Base-by-base conservation (phyloP, 2,113 vertebrate species). In the Callionymus lyra region DNA sequence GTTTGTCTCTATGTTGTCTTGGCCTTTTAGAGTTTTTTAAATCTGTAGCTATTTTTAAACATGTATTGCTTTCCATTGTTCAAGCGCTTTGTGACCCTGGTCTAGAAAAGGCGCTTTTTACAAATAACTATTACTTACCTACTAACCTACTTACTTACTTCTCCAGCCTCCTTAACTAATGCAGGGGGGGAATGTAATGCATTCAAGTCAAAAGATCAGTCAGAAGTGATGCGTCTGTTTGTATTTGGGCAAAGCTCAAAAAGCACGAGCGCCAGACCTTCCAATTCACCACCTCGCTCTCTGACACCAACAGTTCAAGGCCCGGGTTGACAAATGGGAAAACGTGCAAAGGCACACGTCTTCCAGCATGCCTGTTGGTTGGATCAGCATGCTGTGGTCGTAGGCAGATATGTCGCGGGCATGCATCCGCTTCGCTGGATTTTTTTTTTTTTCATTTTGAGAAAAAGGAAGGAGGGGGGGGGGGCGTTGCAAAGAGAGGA, bases 281-380 rank as follows among this genome's bases (percentile, higher is more conserved):
- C 42, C 40, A 42, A 41, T 58, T 27, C 39, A 16, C 40, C 39
- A 27, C 36, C 69, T 77, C 70, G 71, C 84, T 55, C 82, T 80
- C 83, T 65, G 74, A 80, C 82, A 84, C 81, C 83, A n/a, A 82
- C 78, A 53, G 34, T 37, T 14, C 43, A 46, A 48, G 44, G 40
- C 43, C 58, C 53, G 56, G n/a, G 79, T 86, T 86, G 87, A 88
- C 70, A 34, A 12, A 83, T 77, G 89, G 62, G 36, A 50, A 48
- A 62, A 61, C 11, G 76, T 67, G 82, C 82, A 82, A 32, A 70
- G 53, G 84, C 83, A 82, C 81, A 72, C 44, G 47, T 59, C 72
- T 53, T 53, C 53, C 76, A 83, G 81, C 70, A 37, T 57, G 13
- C 40, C 57, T 62, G 47, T 39, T 47, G 72, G 77, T 48, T 55